A percentile compares a stretch with the other conserved stretches of the same genome.
phyloP scores from a whole-genome alignment of 2,113 vertebrate genomes.

The Chlamydotis undulata region DNA sequence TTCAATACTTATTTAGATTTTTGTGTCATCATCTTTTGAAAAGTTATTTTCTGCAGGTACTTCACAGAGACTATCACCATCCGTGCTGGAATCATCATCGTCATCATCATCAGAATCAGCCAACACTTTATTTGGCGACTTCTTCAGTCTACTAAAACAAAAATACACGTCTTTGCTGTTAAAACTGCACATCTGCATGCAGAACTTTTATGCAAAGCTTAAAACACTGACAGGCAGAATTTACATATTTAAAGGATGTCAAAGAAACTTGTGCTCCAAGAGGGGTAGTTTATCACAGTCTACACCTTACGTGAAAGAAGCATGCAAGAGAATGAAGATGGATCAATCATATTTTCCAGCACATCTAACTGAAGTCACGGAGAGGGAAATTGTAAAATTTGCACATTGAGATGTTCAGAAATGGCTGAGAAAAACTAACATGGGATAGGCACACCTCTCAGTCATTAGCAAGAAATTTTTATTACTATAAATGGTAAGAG shows the following conservation, averaged over 20 bases:
- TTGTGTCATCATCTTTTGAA: conserved; percentile 75
- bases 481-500: neutral
- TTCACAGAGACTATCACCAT: conserved; percentile 90
- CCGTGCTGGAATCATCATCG: conserved; percentile 83
- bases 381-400: neutral
- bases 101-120: conserved; percentile 81
- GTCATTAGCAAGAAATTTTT: neutral
- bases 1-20: conserved; percentile 51
- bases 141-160: conserved; percentile 86
- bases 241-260: neutral
- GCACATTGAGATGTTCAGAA: neutral
- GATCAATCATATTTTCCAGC: neutral
- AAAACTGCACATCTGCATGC: neutral
- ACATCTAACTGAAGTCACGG: neutral
- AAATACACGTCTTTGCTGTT: neutral
- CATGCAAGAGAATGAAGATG: neutral
- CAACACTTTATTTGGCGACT: conserved; percentile 81
- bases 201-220: neutral
- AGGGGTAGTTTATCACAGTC: neutral
- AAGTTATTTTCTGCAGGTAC: conserved; percentile 80
- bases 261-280: neutral
- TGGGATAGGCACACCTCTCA: neutral
- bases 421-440: neutral
- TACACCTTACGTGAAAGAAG: neutral
- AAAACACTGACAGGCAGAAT: neutral